Percentiles rank a stretch among this genome's conserved stretches.
These are phyloP conservation scores for Climacteris rufus DNA, from an alignment of 2,113 vertebrate species.

Conservation along the genomic window DNA sequence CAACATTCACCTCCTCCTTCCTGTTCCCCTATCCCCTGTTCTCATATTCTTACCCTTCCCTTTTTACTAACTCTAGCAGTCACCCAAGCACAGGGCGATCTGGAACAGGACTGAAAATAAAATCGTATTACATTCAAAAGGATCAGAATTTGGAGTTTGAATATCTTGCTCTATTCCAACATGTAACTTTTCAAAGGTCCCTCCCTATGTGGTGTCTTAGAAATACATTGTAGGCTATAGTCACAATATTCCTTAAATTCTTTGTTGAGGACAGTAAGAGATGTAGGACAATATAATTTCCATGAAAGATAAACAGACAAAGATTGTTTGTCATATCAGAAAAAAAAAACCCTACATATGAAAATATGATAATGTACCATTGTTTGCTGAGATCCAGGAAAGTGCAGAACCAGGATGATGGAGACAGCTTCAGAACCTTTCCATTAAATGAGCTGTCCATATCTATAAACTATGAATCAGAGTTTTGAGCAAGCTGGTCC, in stretches of 20 bases:
- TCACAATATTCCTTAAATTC: neutral
- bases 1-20: neutral
- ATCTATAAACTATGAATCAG: neutral
- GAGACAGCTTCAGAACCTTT: neutral
- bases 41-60: neutral
- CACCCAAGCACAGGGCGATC: neutral
- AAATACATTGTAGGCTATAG: neutral
- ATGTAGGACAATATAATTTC: neutral
- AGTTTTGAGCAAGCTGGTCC: neutral
- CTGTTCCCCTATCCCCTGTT: rapidly evolving
- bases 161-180: neutral
- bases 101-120: neutral
- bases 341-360: rapidly evolving
- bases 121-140: neutral
- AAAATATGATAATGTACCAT: neutral
- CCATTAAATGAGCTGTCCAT: neutral
- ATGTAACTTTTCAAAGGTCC: neutral
- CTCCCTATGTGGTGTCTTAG: neutral
- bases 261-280: neutral
- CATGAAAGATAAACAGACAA: neutral
- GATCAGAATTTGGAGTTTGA: neutral
- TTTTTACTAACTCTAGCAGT: neutral
- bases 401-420: neutral
- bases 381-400: neutral
- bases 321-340: neutral